phyloP scores from a whole-genome alignment of 2,888 invertebrate species.

The Zygogramma bicolorata region DNA sequence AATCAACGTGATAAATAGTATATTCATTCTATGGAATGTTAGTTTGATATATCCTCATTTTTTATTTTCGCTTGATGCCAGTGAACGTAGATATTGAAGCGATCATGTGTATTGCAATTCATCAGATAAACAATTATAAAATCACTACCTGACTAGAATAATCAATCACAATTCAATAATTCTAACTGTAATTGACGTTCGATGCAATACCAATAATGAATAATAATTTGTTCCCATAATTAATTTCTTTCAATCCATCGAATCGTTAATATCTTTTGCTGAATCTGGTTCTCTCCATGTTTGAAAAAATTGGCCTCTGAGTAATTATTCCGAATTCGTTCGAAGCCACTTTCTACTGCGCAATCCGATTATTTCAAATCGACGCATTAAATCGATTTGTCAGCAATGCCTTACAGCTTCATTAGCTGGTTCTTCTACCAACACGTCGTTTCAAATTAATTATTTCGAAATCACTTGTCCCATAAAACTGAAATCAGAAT shows the following conservation, averaged over 20 bases:
- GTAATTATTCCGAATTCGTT: neutral
- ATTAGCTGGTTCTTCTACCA: neutral
- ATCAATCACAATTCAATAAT: conserved; percentile 9
- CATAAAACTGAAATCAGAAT: conserved; percentile 1
- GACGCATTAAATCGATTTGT: neutral
- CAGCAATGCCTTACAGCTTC: neutral
- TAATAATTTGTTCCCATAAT: neutral
- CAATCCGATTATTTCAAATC: neutral
- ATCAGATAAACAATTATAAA: neutral
- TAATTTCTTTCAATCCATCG: neutral
- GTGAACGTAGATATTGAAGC: neutral
- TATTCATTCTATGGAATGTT: no score
- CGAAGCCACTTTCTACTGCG: neutral
- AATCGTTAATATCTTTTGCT: neutral
- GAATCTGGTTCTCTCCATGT: neutral
- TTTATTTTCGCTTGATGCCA: neutral
- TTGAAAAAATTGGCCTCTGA: neutral
- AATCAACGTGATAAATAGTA: no score
- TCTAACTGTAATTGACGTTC: conserved; percentile 3
- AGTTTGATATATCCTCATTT: neutral
- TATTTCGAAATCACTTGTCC: neutral
- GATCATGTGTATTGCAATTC: neutral
- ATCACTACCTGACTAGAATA: neutral
- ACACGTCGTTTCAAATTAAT: neutral
- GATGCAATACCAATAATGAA: neutral